Base-by-base conservation (phyloP, 1,140 invertebrate species). In the Tetramorium alpestre region DNA sequence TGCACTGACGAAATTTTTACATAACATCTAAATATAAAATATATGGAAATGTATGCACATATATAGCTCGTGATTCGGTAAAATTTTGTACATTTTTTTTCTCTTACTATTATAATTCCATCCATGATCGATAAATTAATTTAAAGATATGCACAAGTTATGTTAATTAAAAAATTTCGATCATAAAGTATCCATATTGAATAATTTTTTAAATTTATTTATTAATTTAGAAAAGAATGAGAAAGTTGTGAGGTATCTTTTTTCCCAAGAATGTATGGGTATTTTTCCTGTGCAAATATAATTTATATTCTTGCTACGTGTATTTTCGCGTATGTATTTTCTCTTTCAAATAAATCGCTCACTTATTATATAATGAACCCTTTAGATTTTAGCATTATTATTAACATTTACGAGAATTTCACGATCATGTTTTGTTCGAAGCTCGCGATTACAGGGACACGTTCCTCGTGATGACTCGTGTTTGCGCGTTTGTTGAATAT, bases 401-500 rank as follows among this genome's bases (percentile, higher is more conserved):
- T 65, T 33, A 28, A 10, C 44, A 11, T 11, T 47, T 11, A 11
- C 11, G 65, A 72, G 10, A 10, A 70, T 56, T 81, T 44, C 6
- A 11, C 7, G 33, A 56, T 70, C 6, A 22, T 56, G 22, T 65
- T 78, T 78, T 47, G n/a, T 82, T 56, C 33, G 41, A 18, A 28
- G 22, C 18, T 58, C 3, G 13, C 3, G 62, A 54, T 67, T 25
- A 22, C 47, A 18, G 33, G 8, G 22, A 44, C 62, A 25, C 22
- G 44, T 78, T 51, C 16, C n/a, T 54, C 16, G 18, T 81, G 33
- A 13, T n/a, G 4, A 11, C 16, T 44, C 33, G 3, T 22, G n/a
- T 70, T 8, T 11, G 62, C 38, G 11, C 7, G 25, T 60, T 73
- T 73, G 67, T 73, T 73, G 25, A 82, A 33, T 60, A 33, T 73